Conservation (phyloP, 2,888 invertebrate species). For the Anoncus sp. region DNA sequence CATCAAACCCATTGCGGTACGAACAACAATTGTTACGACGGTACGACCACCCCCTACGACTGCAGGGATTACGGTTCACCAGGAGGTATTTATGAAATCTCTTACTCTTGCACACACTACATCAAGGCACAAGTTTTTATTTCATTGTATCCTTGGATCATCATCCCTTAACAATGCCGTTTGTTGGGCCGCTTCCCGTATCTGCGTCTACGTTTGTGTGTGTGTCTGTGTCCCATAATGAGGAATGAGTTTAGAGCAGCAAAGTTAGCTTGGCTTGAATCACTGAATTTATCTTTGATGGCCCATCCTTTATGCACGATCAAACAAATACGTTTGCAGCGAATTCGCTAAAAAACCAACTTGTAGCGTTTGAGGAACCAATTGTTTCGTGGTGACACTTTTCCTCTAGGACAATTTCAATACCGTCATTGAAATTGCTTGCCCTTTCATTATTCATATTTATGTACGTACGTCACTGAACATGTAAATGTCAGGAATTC, state of each 20-base stretch:
- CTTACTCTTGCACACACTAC: constrained; percentile 13
- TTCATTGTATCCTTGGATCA: constrained; percentile 18
- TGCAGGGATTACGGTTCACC: constrained; percentile 81
- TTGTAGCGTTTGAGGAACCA: not conserved
- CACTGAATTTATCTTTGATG: not conserved
- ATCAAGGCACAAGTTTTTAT: constrained; percentile 2
- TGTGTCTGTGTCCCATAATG: not conserved
- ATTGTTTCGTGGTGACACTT: not conserved
- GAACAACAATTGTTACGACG: constrained; percentile 84
- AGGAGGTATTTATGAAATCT: constrained; percentile 74
- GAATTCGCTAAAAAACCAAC: not conserved
- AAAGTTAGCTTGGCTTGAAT: constrained; percentile 6
- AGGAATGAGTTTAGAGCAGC: not conserved
- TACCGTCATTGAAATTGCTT: not conserved
- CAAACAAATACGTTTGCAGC: not conserved
- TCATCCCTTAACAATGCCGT: not conserved
- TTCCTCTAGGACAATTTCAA: not conserved
- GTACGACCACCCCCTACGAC: constrained; percentile 83
- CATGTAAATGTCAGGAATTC: not conserved
- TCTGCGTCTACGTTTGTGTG: too few species aligned
- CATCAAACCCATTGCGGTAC: constrained; percentile 82
- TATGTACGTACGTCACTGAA: not conserved
- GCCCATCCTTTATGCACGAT: not conserved
- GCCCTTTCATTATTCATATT: not conserved
- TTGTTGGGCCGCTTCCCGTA: not conserved